Conservation (phyloP, 1,140 invertebrate genomes). For the Papilio polytes region DNA sequence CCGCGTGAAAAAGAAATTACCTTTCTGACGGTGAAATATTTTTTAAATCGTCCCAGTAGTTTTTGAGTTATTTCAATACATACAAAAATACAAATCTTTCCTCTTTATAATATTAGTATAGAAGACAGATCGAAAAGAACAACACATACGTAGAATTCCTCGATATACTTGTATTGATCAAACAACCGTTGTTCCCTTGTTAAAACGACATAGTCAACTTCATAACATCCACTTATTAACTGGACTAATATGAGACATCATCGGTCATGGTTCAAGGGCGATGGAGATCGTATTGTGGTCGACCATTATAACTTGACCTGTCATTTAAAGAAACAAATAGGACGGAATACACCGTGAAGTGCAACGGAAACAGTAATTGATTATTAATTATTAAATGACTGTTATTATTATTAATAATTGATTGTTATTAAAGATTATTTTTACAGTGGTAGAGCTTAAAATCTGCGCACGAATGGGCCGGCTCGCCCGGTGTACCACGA, state of each 20-base stretch:
- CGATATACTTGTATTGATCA: neutral
- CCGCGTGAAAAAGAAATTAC: too few relatives aligned
- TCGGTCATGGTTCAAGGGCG: neutral
- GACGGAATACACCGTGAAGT: conserved; percentile 2
- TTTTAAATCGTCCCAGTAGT: too few relatives aligned
- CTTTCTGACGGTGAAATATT: too few relatives aligned
- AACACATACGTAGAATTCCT: too few relatives aligned
- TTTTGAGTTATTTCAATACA: too few relatives aligned
- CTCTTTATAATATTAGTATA: too few relatives aligned
- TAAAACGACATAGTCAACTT: neutral
- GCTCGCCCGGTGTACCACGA: too few relatives aligned
- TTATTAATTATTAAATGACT: neutral
- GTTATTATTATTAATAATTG: neutral
- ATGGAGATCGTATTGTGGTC: neutral
- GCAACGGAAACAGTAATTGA: neutral
- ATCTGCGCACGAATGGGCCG: too few relatives aligned
- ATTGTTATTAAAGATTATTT: too few relatives aligned
- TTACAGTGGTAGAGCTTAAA: too few relatives aligned
- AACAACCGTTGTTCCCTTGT: neutral
- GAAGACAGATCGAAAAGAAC: too few relatives aligned
- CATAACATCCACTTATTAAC: neutral
- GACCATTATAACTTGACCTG: conserved; percentile 5
- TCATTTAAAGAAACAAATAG: neutral
- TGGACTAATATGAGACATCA: neutral
- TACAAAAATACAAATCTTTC: too few relatives aligned